These are phyloP conservation scores for Dinomys branickii DNA, from an alignment of 2,113 vertebrate genomes.

Conservation along the genomic window DNA sequence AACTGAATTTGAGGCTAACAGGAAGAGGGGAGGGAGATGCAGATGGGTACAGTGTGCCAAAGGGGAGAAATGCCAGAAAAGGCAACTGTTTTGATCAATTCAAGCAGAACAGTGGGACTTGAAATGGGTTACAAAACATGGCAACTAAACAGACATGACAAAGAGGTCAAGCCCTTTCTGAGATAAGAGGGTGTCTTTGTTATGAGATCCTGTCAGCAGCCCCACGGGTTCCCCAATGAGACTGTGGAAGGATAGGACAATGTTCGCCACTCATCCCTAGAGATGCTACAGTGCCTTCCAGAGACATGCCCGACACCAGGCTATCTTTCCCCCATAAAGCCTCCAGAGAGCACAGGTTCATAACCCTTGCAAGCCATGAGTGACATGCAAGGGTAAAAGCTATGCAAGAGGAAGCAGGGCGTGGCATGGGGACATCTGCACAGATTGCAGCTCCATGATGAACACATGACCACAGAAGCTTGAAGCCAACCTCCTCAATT, in stretches of 20 bases:
- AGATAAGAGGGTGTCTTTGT: not conserved
- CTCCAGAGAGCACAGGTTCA: not conserved
- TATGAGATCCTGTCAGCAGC: not conserved
- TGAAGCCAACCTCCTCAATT: not conserved
- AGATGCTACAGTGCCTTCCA: not conserved
- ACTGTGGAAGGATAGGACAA: not conserved
- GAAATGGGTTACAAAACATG: slow-evolving; percentile 55
- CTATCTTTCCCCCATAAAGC: not conserved
- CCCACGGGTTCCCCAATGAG: not conserved
- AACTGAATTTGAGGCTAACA: slow-evolving; percentile 68
- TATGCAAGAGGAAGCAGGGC: not conserved
- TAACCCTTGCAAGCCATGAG: not conserved
- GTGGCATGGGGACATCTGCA: not conserved
- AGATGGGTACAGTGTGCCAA: slow-evolving; percentile 21
- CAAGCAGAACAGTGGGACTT: slow-evolving; percentile 60
- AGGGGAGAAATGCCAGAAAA: slow-evolving; percentile 17
- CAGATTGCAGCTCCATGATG: not conserved
- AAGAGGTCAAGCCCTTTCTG: not conserved
- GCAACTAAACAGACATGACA: slow-evolving; percentile 32
- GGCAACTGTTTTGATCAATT: slow-evolving; percentile 67
- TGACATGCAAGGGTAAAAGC: accelerated
- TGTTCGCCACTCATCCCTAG: not conserved
- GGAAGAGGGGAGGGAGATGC: slow-evolving; percentile 34
- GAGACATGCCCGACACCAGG: not conserved
- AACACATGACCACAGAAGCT: not conserved